Conservation (phyloP, 2,113 vertebrate species). For the Osmerus mordax region DNA sequence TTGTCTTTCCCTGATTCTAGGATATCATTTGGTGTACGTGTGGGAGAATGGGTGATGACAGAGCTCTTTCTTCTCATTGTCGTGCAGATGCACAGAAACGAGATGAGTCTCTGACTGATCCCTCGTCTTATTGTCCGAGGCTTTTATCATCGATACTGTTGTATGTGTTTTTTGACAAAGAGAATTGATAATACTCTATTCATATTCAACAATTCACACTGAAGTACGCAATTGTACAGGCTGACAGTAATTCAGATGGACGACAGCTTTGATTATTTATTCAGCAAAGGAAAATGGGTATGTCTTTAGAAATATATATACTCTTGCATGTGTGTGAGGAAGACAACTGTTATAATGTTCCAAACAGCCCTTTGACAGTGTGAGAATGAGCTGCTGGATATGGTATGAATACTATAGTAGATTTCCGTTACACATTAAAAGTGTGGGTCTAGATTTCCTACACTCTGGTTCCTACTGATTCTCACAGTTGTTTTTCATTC, state of each 20-base stretch:
- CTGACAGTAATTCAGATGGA: constrained; percentile 50
- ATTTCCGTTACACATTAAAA: constrained; percentile 19
- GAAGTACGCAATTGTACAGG: constrained; percentile 40
- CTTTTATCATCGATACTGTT: constrained; percentile 56
- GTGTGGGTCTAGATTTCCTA: constrained; percentile 20
- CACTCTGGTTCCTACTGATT: no score
- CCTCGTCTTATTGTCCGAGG: constrained; percentile 48
- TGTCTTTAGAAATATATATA: constrained; percentile 33
- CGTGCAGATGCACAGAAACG: constrained; percentile 48
- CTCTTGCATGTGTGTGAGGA: constrained; percentile 31
- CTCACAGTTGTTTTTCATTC: no score
- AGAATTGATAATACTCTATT: constrained; percentile 68
- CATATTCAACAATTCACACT: constrained; percentile 66
- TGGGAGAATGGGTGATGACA: constrained; percentile 54
- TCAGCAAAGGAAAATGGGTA: constrained; percentile 57
- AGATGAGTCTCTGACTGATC: constrained; percentile 50
- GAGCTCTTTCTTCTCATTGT: constrained; percentile 32
- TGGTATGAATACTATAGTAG: neutral
- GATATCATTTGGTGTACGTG: constrained; percentile 42
- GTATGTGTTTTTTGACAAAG: constrained; percentile 55
- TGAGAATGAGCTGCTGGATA: constrained; percentile 21
- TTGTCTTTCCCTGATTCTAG: constrained; percentile 37
- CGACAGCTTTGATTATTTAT: constrained; percentile 70
- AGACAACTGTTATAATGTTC: constrained; percentile 30
- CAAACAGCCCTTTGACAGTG: constrained; percentile 50